These are phyloP conservation scores for Acromyrmex heyeri DNA, from an alignment of 1,140 invertebrate genomes.

Conservation along the genomic window DNA sequence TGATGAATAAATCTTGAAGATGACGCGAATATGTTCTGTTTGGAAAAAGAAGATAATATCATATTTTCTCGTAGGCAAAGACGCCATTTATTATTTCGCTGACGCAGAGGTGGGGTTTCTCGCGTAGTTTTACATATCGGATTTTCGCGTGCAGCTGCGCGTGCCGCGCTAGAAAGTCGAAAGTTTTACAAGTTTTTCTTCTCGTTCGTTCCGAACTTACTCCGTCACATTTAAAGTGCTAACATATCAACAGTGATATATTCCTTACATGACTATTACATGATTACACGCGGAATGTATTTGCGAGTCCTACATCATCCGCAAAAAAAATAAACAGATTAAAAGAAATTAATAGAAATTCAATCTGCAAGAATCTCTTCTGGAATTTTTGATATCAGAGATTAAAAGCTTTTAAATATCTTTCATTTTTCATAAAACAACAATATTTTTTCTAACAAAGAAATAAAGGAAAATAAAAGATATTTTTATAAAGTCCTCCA, in stretches of 20 bases:
- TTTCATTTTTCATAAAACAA: not conserved
- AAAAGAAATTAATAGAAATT: conserved; percentile 38
- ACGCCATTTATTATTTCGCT: conserved; percentile 69
- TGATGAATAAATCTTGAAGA: conserved; percentile 15
- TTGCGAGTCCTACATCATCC: not conserved
- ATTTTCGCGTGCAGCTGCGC: conserved; percentile 35
- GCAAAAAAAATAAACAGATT: not conserved
- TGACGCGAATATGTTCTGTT: not conserved
- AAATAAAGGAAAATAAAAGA: not conserved
- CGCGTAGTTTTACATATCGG: conserved; percentile 49
- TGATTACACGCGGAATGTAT: conserved; percentile 43
- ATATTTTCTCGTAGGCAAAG: conserved; percentile 63
- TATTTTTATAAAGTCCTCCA: not conserved
- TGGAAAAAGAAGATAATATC: conserved; percentile 14
- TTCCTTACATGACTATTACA: conserved; percentile 71
- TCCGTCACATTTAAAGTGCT: conserved; percentile 83
- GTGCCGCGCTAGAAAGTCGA: conserved; percentile 56
- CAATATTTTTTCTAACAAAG: not conserved
- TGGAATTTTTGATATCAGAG: not conserved
- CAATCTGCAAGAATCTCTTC: conserved; percentile 2
- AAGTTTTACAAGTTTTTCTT: conserved; percentile 74
- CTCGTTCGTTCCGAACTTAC: conserved; percentile 68
- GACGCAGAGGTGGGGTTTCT: conserved; percentile 41
- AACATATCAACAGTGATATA: conserved; percentile 86
- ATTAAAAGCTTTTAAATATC: not conserved